Conservation (phyloP, 2,797 vertebrate genomes). For the Falco biarmicus region DNA sequence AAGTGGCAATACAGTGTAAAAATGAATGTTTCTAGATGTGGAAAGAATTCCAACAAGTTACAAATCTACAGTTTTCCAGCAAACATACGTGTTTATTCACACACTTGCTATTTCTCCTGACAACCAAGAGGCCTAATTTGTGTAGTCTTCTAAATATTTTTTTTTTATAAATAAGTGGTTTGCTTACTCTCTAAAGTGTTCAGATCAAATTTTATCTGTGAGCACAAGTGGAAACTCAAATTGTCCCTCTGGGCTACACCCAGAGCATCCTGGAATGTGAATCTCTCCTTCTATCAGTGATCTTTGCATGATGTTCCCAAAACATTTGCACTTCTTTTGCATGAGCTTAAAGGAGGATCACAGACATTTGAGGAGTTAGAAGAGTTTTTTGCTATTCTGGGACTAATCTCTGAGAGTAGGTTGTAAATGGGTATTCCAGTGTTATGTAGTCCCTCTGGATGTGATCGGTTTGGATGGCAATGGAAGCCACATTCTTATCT, state of each 20-base stretch:
- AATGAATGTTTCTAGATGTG: not conserved
- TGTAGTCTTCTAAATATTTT: not conserved
- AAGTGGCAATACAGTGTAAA: not conserved
- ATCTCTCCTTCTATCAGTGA: slow-evolving; percentile 13
- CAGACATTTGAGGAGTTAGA: not conserved
- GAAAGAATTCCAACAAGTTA: not conserved
- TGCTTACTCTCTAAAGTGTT: not conserved
- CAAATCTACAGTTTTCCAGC: not conserved
- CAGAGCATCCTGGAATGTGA: slow-evolving; percentile 28
- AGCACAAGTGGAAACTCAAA: not conserved
- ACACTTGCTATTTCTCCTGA: not conserved
- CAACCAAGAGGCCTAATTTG: not conserved
- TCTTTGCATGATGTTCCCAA: slow-evolving; percentile 39
- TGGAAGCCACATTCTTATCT: not conserved
- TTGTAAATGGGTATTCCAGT: not conserved
- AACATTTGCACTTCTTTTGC: slow-evolving; percentile 30
- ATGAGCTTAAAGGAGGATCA: not conserved
- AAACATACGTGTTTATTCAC: not conserved
- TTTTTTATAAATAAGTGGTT: not conserved
- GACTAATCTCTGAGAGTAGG: not conserved
- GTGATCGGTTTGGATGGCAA: not conserved
- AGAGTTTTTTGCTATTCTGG: not conserved
- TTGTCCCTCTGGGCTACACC: slow-evolving; percentile 16
- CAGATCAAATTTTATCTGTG: slow-evolving; percentile 3
- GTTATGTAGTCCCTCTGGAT: not conserved